Base-by-base conservation (phyloP, 2,888 invertebrate genomes). In the Lasioglossum villosulum region DNA sequence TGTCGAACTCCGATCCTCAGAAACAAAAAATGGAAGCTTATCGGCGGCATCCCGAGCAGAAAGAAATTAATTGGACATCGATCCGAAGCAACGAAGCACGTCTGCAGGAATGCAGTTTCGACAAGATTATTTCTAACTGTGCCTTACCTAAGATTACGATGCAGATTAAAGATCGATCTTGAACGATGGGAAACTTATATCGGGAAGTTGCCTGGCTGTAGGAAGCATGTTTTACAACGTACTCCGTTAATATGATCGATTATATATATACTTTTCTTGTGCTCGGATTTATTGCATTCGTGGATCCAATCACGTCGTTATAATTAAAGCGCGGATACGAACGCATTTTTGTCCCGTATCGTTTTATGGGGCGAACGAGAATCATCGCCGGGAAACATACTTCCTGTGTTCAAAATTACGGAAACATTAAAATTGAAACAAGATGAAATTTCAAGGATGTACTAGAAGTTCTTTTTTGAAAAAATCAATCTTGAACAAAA, bases 61-160 rank as follows among this genome's bases (percentile, higher is more conserved):
- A 77, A 77, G 80, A 78, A 81, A 81, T 80, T 77, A 76, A 81
- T 84, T 81, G 70, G 84, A 34, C 27, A 78, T 56, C 52, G 66
- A 66, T 63, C 19, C 37, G 39, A 42, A 16, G 30, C 39, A 42
- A 19, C 34, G 30, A 30, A 68, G 68, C 66, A 48, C 72, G 80
- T 59, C n/a, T 42, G 34, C 16, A 52, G 72, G 72, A 76, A 80
- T 80, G 80, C 72, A 72, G 80, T 66, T 73, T 48, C n/a, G 23
- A 81, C 39, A 30, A 71, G 48, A 79, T 79, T 79, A 75, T 59
- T 83, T 84, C 72, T 78, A 70, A 75, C 82, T 16, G 71, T 30
- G 66, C 83, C 82, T 73, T 76, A 83, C 76, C 76, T 56, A 56
- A n/a, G 56, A 78, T 82, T 84, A 37, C 10, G 59, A 14, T 37